Conservation (phyloP, 2,113 vertebrate species). For the Pholis gunnellus region DNA sequence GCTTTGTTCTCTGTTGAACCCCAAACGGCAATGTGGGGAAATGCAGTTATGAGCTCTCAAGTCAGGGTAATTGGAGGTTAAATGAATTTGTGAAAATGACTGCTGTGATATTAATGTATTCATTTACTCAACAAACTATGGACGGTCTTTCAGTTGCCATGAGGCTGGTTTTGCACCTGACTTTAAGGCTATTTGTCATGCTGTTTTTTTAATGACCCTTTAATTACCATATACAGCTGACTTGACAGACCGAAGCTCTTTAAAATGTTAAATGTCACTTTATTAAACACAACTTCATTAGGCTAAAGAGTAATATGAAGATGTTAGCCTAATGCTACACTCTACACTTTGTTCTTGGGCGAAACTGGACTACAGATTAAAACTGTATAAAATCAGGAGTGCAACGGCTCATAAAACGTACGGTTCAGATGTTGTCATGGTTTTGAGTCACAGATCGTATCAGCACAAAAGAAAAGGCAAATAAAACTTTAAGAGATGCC, state of each 20-base stretch:
- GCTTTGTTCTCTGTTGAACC: slow-evolving; percentile 46
- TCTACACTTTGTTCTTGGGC: background rate
- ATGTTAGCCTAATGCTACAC: background rate
- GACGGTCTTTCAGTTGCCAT: background rate
- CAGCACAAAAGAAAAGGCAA: too few species aligned
- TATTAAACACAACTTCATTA: background rate
- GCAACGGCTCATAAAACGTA: too few species aligned
- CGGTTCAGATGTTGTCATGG: too few species aligned
- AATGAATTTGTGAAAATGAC: slow-evolving; percentile 59
- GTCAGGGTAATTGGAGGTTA: slow-evolving; percentile 70
- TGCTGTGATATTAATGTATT: slow-evolving; percentile 51
- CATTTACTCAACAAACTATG: slow-evolving; percentile 28
- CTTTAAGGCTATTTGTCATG: background rate
- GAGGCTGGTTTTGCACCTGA: slow-evolving; percentile 1
- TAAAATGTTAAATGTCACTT: background rate
- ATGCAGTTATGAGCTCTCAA: slow-evolving; percentile 31
- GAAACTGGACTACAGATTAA: background rate
- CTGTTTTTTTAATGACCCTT: background rate
- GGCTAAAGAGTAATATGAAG: background rate
- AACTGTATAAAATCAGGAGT: slow-evolving; percentile 6
- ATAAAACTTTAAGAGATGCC: too few species aligned
- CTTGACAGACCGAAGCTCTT: background rate
- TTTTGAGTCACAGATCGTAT: too few species aligned
- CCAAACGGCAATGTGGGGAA: slow-evolving; percentile 3
- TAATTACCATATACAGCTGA: background rate